These are phyloP conservation scores for Cyanoliseus patagonus DNA, from an alignment of 2,113 vertebrate species.

Conservation along the genomic window DNA sequence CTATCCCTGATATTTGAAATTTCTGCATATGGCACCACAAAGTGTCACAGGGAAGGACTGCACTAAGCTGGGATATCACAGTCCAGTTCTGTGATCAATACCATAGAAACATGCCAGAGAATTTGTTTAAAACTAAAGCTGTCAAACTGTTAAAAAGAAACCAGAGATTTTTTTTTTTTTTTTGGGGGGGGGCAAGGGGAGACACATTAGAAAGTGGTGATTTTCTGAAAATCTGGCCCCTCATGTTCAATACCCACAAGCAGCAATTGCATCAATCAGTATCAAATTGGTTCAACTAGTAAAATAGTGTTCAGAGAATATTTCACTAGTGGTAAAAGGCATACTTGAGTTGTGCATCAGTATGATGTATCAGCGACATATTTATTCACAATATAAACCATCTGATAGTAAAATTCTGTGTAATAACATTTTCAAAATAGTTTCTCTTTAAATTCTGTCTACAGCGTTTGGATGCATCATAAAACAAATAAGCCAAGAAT, in stretches of 20 bases:
- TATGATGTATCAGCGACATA: background rate
- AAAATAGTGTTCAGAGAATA: background rate
- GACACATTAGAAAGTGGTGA: background rate
- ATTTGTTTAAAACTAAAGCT: background rate
- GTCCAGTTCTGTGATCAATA: background rate
- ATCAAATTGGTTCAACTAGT: background rate
- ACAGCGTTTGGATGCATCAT: background rate
- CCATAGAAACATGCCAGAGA: background rate
- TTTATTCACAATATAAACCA: background rate
- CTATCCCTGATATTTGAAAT: background rate
- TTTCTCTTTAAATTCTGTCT: background rate
- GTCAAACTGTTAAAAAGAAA: background rate
- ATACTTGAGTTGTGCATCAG: background rate
- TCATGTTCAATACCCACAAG: background rate
- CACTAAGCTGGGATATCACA: background rate
- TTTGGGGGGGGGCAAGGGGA: background rate
- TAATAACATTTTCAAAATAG: background rate
- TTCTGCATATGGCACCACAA: background rate
- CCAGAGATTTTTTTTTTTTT: fast-evolving
- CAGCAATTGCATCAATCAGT: background rate
- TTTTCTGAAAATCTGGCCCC: background rate
- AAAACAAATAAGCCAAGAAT: background rate
- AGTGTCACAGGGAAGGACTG: background rate
- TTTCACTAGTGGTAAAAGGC: background rate
- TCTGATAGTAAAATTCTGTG: background rate